Base-by-base conservation (phyloP, 2,888 invertebrate species). In the Phragmatobia fuliginosa region DNA sequence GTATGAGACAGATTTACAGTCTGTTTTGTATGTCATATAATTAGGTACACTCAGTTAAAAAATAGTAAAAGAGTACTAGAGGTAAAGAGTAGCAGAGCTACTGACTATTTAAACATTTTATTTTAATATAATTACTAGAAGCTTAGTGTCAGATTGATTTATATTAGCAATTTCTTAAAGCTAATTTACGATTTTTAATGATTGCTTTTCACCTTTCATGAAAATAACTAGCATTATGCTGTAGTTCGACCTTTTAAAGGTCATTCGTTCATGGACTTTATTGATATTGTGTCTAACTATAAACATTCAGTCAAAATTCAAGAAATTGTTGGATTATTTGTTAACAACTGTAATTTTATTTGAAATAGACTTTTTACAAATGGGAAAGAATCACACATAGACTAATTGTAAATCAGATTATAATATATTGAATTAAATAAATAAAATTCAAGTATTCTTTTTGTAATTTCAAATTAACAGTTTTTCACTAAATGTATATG, bases 231-330 rank as follows among this genome's bases (percentile, higher is more conserved):
- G 25, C 52, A 56, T 56, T 56, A 28, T 56, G 16, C 14, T 28
- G 28, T 41, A 66, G 59, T 59, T 59, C 59, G 32, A 59, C 59
- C 59, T 32, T 32, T 59, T 8, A 21, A 59, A 32, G 32, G 59
- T 59, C 59, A 32, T 4, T 32, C 21, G 59, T 59, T 32, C 59
- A 59, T 59, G 32, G 21, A 32, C 32, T 18, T 16, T 59, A 3
- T 52, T 28, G 28, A 25, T 56, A 56, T 32, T 31, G 2, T 31
- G 58, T 58, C 58, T 58, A 31, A 18, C 18, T 18, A 58, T 31
- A 25, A 62, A 25, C 61, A 7, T 38, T 8, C 10, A 1, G 1
- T 62, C 14, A 7, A 62, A 38, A 21, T 52, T 52, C 25, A 52
- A 25, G 49, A 2, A 52, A n/a, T 25, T 52, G 4, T 52, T 11